phyloP scores from a whole-genome alignment of 30 jellyfish, hydroid and myxozoan species.

The Cassiopea andromeda region DNA sequence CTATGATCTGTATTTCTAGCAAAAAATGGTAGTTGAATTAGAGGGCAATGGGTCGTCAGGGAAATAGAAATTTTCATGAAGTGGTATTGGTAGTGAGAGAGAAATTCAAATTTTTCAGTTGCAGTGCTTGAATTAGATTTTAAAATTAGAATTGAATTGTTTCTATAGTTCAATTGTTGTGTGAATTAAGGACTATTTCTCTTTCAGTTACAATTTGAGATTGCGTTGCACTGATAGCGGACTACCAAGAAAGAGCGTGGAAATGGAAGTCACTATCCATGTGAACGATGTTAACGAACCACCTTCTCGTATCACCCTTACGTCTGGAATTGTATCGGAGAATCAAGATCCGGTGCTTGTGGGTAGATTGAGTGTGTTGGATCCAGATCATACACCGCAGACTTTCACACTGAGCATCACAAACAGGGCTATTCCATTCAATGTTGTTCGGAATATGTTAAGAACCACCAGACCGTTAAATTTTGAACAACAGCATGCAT shows the following conservation, averaged over 20 bases:
- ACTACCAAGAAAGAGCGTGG: slow-evolving; percentile 52
- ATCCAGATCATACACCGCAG: slow-evolving; percentile 64
- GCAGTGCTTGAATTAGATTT: no score
- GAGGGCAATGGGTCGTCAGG: no score
- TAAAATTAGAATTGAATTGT: no score
- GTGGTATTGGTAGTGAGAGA: no score
- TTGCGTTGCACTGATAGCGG: slow-evolving; percentile 77
- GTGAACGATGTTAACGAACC: slow-evolving; percentile 81
- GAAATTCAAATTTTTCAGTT: no score
- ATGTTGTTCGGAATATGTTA: slow-evolving; percentile 24
- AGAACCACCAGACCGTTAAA: slow-evolving; percentile 37
- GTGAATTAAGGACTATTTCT: no score
- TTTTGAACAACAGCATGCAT: slow-evolving; percentile 41
- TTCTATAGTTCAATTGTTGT: not conserved
- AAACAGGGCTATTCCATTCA: slow-evolving; percentile 16
- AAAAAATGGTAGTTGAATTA: no score
- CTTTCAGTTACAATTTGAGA: slow-evolving; percentile 22
- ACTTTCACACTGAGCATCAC: slow-evolving; percentile 19
- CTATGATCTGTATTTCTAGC: no score
- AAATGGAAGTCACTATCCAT: slow-evolving; percentile 31
- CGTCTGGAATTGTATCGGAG: slow-evolving; percentile 59
- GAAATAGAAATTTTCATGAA: no score
- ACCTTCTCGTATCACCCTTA: slow-evolving; percentile 59
- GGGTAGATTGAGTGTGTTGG: slow-evolving; percentile 65
- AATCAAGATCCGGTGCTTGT: slow-evolving; percentile 37